Evolutionary conservation across 2,797 vertebrate genomes (phyloP), one percentile per base, ranked within the genome.

Genomic region (Acipenser transmontanus): DNA sequence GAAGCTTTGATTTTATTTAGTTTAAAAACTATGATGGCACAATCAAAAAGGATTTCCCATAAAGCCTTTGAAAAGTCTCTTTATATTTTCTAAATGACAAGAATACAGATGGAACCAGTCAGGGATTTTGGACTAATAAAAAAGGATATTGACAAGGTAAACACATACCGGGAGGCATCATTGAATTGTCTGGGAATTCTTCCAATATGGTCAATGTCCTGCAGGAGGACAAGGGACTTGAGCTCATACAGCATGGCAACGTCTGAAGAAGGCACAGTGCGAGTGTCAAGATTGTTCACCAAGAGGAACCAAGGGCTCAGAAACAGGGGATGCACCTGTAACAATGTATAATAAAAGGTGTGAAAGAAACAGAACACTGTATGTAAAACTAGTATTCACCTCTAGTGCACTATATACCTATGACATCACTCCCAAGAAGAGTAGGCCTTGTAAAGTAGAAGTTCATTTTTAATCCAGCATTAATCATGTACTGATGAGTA

Each of bases 161-260:
- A 47, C 60, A 77, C 91, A 62, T 76, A 97, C 94, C 89, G 69
- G 83, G 65, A 75, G 86, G 77, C 89, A 97, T 71, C 8, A n/a
- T 1, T 7, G 85, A 81, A 8, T 72, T 77, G 14, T 71, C 70
- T 0, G 69, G 63, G 75, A 98, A 90, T 57, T 87, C 76, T 34
- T 85, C 67, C 74, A 95, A 82, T 13, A 81, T 83, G 0, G 67
- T 75, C 77, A 1, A 73, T 73, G 64, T 94, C 86, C 51, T 78
- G 89, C 48, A 81, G 72, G 66, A 89, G 81, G 47, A 95, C 75
- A 34, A 92, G 72, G 6, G 75, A 75, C 80, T 88, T 89, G 70
- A 97, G 81, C 56, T 60, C 70, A 71, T 79, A 68, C 7, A 97
- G 80, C 64, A 80, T 68, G 66, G 73, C 67, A 57, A 96, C 73